A percentile compares a stretch with the other conserved stretches of the same genome.
These are phyloP conservation scores for Nomada ruficornis DNA, from an alignment of 2,888 invertebrate species.

Conservation along the genomic window DNA sequence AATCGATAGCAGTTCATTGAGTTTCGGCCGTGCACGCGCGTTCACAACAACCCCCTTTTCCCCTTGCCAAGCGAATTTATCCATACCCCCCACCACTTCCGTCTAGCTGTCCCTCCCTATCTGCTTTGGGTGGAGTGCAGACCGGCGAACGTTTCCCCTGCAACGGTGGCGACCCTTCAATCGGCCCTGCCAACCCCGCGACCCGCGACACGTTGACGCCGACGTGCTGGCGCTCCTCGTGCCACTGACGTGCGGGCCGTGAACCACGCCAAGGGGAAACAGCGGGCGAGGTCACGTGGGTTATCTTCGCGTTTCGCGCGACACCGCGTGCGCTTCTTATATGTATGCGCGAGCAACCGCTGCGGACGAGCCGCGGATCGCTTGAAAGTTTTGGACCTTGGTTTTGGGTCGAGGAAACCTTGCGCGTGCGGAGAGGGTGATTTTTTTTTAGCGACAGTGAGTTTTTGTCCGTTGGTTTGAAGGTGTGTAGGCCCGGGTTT, in stretches of 20 bases:
- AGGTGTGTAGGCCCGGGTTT: too few relatives aligned
- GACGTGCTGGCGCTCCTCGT: slow-evolving; percentile 8
- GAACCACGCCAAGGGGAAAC: slow-evolving; percentile 29
- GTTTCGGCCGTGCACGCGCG: slow-evolving; percentile 77
- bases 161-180: slow-evolving; percentile 39
- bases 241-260: slow-evolving; percentile 36
- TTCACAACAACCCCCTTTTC: slow-evolving; percentile 50
- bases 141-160: slow-evolving; percentile 15
- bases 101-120: not conserved
- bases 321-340: not conserved
- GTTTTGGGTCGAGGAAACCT: too few relatives aligned
- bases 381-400: too few relatives aligned
- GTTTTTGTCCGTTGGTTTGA: too few relatives aligned
- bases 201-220: slow-evolving; percentile 18
- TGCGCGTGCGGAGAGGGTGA: too few relatives aligned
- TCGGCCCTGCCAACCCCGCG: slow-evolving; percentile 20
- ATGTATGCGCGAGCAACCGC: too few relatives aligned
- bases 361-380: too few relatives aligned
- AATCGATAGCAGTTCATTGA: slow-evolving; percentile 82
- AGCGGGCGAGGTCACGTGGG: slow-evolving; percentile 75
- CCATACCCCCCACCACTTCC: slow-evolving; percentile 3
- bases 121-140: not conserved
- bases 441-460: too few relatives aligned
- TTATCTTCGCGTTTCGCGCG: slow-evolving; percentile 67
- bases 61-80: slow-evolving; percentile 30